Conservation (phyloP, 1,140 invertebrate species). For the Musca domestica region DNA sequence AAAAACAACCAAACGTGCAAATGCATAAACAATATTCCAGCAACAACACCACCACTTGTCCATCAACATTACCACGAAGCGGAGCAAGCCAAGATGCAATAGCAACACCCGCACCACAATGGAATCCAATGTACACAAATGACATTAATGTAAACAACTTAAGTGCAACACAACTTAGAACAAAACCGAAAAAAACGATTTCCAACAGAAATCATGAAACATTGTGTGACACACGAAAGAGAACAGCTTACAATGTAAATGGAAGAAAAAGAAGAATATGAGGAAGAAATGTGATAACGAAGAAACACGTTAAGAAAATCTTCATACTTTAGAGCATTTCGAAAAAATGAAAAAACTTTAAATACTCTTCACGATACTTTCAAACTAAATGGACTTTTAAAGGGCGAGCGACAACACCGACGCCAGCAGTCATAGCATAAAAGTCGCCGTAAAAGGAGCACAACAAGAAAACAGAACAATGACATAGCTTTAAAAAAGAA, state of each 20-base stretch:
- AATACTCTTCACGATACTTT: not conserved
- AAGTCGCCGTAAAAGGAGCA: not conserved
- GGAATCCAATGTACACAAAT: conserved; percentile 1
- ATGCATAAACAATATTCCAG: conserved; percentile 5
- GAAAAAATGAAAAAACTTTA: not conserved
- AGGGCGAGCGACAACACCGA: no score
- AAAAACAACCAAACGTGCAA: no score
- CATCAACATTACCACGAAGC: not conserved
- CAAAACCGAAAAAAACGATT: not conserved
- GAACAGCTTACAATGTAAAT: not conserved
- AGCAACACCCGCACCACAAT: not conserved
- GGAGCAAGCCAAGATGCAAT: not conserved
- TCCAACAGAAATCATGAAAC: not conserved
- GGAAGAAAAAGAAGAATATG: not conserved
- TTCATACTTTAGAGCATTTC: not conserved
- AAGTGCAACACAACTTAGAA: not conserved
- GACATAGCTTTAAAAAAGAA: not conserved
- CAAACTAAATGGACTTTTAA: no score
- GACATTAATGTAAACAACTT: conserved; percentile 4
- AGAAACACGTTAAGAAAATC: not conserved
- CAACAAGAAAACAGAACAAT: not conserved
- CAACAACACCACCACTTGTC: not conserved
- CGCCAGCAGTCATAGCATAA: no score
- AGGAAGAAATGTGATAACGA: not conserved
- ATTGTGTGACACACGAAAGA: conserved; percentile 2